Percentiles rank a stretch among this genome's conserved stretches.
phyloP scores from a whole-genome alignment of 2,113 vertebrate species.

The Dasyprocta punctata region DNA sequence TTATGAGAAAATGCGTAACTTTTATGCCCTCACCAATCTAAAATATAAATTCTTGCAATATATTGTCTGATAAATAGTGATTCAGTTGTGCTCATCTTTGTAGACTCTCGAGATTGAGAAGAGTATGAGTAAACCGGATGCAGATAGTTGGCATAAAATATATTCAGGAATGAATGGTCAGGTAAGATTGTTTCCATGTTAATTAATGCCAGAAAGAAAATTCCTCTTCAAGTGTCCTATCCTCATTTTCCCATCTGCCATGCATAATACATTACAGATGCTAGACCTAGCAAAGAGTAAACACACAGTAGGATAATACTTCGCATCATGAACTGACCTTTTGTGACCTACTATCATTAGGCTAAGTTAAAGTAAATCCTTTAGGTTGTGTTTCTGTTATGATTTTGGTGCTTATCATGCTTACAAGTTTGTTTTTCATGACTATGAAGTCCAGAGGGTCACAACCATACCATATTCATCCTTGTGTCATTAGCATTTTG shows the following conservation, averaged over 20 bases:
- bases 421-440: neutral
- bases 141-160: neutral
- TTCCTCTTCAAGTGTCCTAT: neutral
- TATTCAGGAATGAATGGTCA: neutral
- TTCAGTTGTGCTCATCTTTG: conserved; percentile 34
- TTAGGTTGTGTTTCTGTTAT: neutral
- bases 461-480: neutral
- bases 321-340: neutral
- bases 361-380: neutral
- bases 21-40: neutral
- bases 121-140: conserved; percentile 20
- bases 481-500: neutral
- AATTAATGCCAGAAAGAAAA: neutral
- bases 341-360: neutral
- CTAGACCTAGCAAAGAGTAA: neutral
- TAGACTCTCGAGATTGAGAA: conserved; percentile 42
- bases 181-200: neutral
- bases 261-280: neutral
- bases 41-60: neutral
- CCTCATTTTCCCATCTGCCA: neutral
- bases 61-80: conserved; percentile 11
- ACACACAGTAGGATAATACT: neutral
- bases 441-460: neutral
- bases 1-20: conserved; percentile 29
- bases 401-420: neutral